Conservation (phyloP, 2,888 invertebrate species). For the Caenorhabditis zanzibari region DNA sequence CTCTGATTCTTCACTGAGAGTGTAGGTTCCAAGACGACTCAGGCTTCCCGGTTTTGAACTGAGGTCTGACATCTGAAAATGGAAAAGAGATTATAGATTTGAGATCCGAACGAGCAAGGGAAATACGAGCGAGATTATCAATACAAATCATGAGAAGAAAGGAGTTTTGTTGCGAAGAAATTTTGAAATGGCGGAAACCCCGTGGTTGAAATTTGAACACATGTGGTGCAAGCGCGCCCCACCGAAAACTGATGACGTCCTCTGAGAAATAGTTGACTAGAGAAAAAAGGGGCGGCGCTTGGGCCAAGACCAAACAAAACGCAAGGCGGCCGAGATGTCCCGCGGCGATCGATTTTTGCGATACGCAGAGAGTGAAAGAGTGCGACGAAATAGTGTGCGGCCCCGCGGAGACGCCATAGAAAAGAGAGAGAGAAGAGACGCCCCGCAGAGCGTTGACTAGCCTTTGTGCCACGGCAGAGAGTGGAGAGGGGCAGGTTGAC, state of each 20-base stretch:
- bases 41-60: constrained; percentile 46
- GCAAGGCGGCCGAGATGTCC: constrained; percentile 1
- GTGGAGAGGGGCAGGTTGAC: constrained; percentile 50
- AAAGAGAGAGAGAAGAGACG: neutral
- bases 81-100: neutral
- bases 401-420: constrained; percentile 21
- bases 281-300: constrained; percentile 17
- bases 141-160: too few relatives aligned
- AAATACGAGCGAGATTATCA: neutral
- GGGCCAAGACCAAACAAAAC: constrained; percentile 19
- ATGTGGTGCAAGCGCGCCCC: constrained; percentile 38
- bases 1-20: constrained; percentile 16
- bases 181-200: neutral
- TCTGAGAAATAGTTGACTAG: neutral
- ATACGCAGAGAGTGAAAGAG: constrained; percentile 24
- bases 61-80: constrained; percentile 52
- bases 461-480: constrained; percentile 52
- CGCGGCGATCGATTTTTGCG: constrained; percentile 7
- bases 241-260: constrained; percentile 33
- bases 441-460: constrained; percentile 11
- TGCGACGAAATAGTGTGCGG: neutral
- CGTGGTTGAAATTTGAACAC: neutral
- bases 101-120: neutral
- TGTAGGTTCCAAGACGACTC: constrained; percentile 30
- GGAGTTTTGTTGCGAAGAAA: neutral